Conservation (phyloP, 2,113 vertebrate species). For the Cyrtonyx montezumae region DNA sequence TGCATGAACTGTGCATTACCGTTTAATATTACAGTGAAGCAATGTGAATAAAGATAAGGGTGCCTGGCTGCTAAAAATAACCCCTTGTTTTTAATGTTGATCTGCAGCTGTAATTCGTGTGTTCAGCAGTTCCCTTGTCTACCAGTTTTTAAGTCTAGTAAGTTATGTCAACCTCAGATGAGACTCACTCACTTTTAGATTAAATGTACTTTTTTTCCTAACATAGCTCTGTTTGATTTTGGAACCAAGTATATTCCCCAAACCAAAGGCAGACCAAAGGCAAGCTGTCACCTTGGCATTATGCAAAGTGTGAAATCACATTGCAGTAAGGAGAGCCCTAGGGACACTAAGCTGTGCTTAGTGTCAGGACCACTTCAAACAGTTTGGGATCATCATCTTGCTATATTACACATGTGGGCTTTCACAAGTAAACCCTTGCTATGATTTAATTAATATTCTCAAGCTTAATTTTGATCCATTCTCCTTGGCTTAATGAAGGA, state of each 20-base stretch:
- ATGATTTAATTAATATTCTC: neutral
- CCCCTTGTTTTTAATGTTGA: slow-evolving; percentile 11
- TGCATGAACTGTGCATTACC: neutral
- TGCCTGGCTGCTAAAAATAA: slow-evolving; percentile 46
- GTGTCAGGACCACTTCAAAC: slow-evolving; percentile 1
- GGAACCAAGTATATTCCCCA: neutral
- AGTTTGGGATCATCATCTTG: neutral
- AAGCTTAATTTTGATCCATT: slow-evolving; percentile 7
- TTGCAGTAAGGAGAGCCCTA: neutral
- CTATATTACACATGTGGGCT: neutral
- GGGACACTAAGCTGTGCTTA: neutral
- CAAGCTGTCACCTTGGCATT: neutral
- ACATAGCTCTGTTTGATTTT: neutral
- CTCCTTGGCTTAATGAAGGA: neutral
- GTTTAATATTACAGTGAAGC: slow-evolving; percentile 41
- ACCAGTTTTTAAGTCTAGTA: neutral
- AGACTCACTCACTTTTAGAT: neutral
- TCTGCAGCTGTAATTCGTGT: slow-evolving; percentile 9
- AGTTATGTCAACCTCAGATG: neutral
- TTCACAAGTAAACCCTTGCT: slow-evolving; percentile 15
- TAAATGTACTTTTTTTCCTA: neutral
- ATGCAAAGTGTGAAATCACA: slow-evolving; percentile 14
- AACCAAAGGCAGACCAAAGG: slow-evolving; percentile 23
- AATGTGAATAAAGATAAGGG: slow-evolving; percentile 30
- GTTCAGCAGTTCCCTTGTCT: slow-evolving; percentile 21